These are phyloP conservation scores for Isurus oxyrinchus DNA, from an alignment of 2,113 vertebrate genomes.

Conservation along the genomic window DNA sequence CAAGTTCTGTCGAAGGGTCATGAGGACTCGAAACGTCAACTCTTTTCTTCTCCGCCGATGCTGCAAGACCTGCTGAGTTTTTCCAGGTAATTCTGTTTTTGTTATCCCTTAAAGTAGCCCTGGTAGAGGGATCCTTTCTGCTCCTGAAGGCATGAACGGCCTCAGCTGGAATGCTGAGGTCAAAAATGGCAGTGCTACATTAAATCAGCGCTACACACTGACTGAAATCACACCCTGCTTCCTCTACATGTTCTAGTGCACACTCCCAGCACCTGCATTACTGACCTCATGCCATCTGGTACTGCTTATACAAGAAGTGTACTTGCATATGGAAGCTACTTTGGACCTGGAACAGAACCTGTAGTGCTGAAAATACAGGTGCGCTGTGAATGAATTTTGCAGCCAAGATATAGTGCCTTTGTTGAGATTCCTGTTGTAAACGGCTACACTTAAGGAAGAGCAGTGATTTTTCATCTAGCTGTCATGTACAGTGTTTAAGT, in stretches of 20 bases:
- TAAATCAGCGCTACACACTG: neutral
- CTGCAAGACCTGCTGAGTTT: too few species aligned
- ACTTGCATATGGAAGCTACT: neutral
- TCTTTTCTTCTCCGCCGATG: too few species aligned
- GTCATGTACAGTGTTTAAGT: neutral
- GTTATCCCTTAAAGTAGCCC: too few species aligned
- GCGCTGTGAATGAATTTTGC: too few species aligned
- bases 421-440: neutral
- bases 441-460: neutral
- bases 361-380: neutral
- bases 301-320: neutral
- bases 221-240: neutral
- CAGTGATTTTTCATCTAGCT: neutral
- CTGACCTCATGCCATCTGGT: neutral
- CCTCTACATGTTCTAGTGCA: neutral
- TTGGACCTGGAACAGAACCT: neutral
- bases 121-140: too few species aligned
- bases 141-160: too few species aligned
- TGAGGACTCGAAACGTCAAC: too few species aligned
- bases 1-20: too few species aligned
- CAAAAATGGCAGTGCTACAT: neutral
- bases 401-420: neutral
- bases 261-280: neutral
- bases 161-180: neutral
- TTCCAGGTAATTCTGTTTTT: too few species aligned